Evolutionary conservation across 2,888 invertebrate genomes (phyloP), one percentile per base, ranked within the genome.

Genomic region (Tetragonula carbonaria): DNA sequence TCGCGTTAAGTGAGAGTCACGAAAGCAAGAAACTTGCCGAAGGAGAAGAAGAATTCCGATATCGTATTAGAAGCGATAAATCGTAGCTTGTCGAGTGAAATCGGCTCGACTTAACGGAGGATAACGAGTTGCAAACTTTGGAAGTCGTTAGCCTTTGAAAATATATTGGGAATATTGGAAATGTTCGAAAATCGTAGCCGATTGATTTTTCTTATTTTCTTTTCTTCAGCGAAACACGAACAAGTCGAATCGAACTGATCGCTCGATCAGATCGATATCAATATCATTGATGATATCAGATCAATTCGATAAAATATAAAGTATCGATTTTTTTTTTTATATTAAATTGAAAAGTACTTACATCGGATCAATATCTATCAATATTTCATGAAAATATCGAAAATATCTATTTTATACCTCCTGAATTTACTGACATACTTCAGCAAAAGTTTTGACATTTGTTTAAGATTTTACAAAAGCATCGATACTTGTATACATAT

Each of bases 11-110:
- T 91, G 92, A 87, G 82, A 90, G 88, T 87, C 85, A 88, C 82
- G 88, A 80, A 70, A 74, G 74, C 72, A 87, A 77, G 74, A 67
- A 82, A 81, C 70, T 80, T 68, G 73, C 51, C 63, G 63, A 72
- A 3, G n/a, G 33, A 71, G 62, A 63, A n/a, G 55, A 67, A 59
- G 79, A 67, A 74, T 70, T 78, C 78, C 78, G 85, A 85, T 81
- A 80, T 87, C 89, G 87, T 93, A 93, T 93, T 92, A 93, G 92
- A 90, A 92, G 88, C 93, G 91, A 94, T 94, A 94, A 94, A 94
- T 94, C 93, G 90, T 87, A 88, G 82, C 85, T 86, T 88, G 91
- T 87, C 91, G 87, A 87, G 83, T 85, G 21, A 5, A 89, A 89
- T 85, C 73, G 90, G 88, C 85, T 88, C 82, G 86, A 87, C 90